Evolutionary conservation across 2,888 invertebrate species (phyloP), one percentile per base, ranked within the genome.

Genomic region (Agrochola lychnidis): DNA sequence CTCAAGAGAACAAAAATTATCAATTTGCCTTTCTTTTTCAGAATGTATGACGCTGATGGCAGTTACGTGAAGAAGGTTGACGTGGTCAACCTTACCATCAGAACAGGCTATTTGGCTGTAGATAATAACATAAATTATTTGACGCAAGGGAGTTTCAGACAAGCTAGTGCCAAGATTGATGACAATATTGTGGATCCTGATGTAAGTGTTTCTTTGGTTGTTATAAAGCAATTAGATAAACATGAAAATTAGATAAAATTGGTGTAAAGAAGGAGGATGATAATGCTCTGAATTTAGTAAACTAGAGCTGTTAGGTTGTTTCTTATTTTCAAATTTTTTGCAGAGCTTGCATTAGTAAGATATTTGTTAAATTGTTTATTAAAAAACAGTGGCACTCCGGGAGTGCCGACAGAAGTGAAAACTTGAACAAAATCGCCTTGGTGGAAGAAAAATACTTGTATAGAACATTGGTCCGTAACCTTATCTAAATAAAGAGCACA

Each of bases 91-190:
- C 45, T 92, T 25, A 92, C 91, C 0, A 70, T 88, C 0, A 87
- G 91, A 71, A 90, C 92, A 16, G 91, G 89, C 0, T 90, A 82
- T 40, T 79, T 89, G 9, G 83, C 88, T 7, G 79, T 84, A 4
- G 89, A 91, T 14, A 83, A 90, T 51, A 84, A 84, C 48, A 76
- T 93, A 6, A 90, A 89, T 36, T 83, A 87, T 16, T 76, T 91
- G 6, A 90, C 91, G 0, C 91, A 90, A 70, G 91, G 91, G 6
- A 84, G 85, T n/a, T 89, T 90, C 53, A 88, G 90, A 79, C 92
- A 93, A 70, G 85, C 89, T 1, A 73, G 85, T 61, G 92, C 82
- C 1, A 90, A 90, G 64, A 64, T 89, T 22, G 91, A 92, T 53
- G 79, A 88, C 16, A 71, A 81, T 14, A 10, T 75, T 9, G 87